Evolutionary conservation across 2,888 invertebrate species (phyloP), one percentile per base, ranked within the genome.

Genomic region (Pachliopta kotzebuea): DNA sequence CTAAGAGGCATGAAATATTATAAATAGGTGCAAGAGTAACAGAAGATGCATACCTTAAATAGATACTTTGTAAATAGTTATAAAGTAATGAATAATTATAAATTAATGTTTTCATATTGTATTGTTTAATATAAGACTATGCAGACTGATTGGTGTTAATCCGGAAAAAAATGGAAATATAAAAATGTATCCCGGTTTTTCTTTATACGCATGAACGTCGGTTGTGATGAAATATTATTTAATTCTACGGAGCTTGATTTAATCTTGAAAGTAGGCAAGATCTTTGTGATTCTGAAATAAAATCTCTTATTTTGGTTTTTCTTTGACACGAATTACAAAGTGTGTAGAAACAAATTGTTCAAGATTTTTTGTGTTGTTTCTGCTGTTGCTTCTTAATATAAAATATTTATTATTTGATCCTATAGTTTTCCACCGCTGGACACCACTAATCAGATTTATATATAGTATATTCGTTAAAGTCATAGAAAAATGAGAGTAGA

Each of bases 211-310:
- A 14, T 52, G 21, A 52, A 52, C 23, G 53, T 21, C 37, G 52
- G 60, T 52, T 53, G 52, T 53, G 53, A 37, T 60, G 14, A 37
- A 53, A 53, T 21, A 52, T 53, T 60, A 60, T 60, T 53, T 53
- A 60, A 60, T 60, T 60, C 60, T 37, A 53, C 53, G 53, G 37
- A 60, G 53, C 42, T 26, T 60, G 24, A 60, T 60, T 60, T 60
- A 53, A 60, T 60, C 53, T 53, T 9, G 50, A 52, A 52, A 45
- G 45, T n/a, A 45, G 50, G 23, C 24, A 53, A 60, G 31, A 60
- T 53, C 37, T 53, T 50, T 52, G 37, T 23, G n/a, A 42, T 18
- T 42, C 37, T n/a, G 20, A 42, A 52, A 53, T 60, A 53, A 53
- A 60, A 37, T 53, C 37, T 53, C 21, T 53, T 17, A 31, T 42